Base-by-base conservation (phyloP, 2,797 vertebrate species). In the Oophaga sylvatica region DNA sequence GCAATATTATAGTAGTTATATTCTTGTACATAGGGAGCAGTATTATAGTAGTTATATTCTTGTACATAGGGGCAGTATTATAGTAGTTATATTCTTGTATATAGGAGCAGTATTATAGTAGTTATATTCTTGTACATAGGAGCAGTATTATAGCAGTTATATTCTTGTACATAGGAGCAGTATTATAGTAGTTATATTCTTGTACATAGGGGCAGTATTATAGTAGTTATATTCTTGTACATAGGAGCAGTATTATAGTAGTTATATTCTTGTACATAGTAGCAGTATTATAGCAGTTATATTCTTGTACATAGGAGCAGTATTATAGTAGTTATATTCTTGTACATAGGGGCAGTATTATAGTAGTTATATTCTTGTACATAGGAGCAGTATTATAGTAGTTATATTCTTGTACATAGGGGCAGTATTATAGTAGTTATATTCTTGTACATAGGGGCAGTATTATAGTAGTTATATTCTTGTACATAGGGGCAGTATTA, bases 21-120 rank as follows among this genome's bases (percentile, higher is more conserved):
- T 65, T 65, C 62, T 53, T 67, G 22, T 65, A 26, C 8, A n/a
- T 26, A 65, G 62, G 62, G 10, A n/a, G n/a, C n/a, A 68, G 67
- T 35, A 35, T 70, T 70, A 35, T 70, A 70, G 29, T 70, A 67
- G 65, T 67, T 67, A 29, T 67, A 67, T 67, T 67, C 65, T 65
- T 65, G n/a, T n/a, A n/a, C n/a, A n/a, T n/a, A n/a, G n/a, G n/a
- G n/a, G n/a, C n/a, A 68, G 67, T 35, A 35, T 70, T 70, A 35
- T 70, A 70, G 29, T 70, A 67, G 65, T 67, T 67, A 29, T 67
- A 67, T 67, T 67, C 65, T 65, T 65, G n/a, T n/a, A n/a, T n/a
- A n/a, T n/a, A n/a, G n/a, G n/a, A n/a, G n/a, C n/a, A 68, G 67
- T 35, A 35, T 70, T 70, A 35, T 70, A 70, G 29, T 70, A 67